Conservation (phyloP, 1,140 invertebrate genomes). For the Drosophila yakuba region DNA sequence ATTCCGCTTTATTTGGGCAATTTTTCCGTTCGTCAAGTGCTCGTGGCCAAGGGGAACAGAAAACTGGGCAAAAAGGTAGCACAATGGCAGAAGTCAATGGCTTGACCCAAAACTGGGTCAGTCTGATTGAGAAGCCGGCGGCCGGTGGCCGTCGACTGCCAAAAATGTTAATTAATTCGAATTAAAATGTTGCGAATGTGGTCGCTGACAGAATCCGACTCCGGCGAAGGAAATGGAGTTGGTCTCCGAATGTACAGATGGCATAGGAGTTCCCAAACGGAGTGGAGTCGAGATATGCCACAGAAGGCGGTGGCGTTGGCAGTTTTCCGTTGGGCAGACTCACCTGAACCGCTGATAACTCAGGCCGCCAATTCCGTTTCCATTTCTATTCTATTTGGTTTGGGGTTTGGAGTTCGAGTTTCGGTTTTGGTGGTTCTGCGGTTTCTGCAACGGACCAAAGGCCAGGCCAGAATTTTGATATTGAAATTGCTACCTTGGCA, state of each 20-base stretch:
- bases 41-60: constrained; percentile 11
- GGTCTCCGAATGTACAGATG: background rate
- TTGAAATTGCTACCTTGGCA: constrained; percentile 80
- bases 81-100: constrained; percentile 55
- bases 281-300: constrained; percentile 59
- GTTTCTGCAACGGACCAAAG: constrained; percentile 67
- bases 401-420: background rate
- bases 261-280: constrained; percentile 33
- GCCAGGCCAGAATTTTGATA: constrained; percentile 75
- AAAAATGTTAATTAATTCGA: constrained; percentile 76
- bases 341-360: constrained; percentile 52
- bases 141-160: constrained; percentile 38
- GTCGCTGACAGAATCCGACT: constrained; percentile 34
- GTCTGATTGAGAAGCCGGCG: constrained; percentile 43
- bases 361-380: constrained; percentile 17
- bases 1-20: constrained; percentile 47
- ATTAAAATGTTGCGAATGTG: constrained; percentile 69
- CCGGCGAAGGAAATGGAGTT: constrained; percentile 26
- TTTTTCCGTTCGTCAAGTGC: constrained; percentile 60
- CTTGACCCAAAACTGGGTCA: constrained; percentile 51
- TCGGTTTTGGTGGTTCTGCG: constrained; percentile 26
- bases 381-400: background rate
- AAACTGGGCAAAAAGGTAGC: constrained; percentile 5
- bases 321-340: constrained; percentile 72
- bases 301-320: constrained; percentile 75